Evolutionary conservation across 2,113 vertebrate genomes (phyloP), one percentile per base, ranked within the genome.

Genomic region (Nanorana parkeri): DNA sequence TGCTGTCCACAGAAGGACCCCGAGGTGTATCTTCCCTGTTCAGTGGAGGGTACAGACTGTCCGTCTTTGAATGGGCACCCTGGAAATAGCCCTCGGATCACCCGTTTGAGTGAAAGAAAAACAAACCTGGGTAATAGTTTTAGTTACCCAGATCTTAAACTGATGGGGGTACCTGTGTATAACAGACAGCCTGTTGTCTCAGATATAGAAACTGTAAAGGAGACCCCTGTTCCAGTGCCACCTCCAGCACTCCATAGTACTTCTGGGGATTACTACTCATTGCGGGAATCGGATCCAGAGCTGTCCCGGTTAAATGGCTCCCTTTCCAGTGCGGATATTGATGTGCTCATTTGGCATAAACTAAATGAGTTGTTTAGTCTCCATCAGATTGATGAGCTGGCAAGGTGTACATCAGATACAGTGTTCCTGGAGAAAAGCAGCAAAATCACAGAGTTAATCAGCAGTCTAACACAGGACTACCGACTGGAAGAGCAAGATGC

Each of bases 361-460:
- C 95, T 99, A 67, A 95, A 97, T 0, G 98, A 99, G 93, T 94
- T 99, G 1, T 99, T 98, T 87, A 97, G 96, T 1, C 91, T 98
- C 58, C 98, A 99, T 90, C 98, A 99, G 93, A 99, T 99, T 0
- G 97, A 99, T 8, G 96, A 99, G 93, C 91, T 99, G 89, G 98
- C 98, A 89, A 97, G 97, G 88, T 99, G 98, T 91, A 99, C 98
- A 0, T 98, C 98, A 0, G 98, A 99, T 91, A 97, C 96, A 0
- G 97, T 97, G 15, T 99, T 99, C 92, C 93, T 97, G 80, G 96
- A 96, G 89, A 98, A 98, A 91, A 99, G 96, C 91, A 98, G 96
- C 80, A 97, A 98, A 92, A 99, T 99, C 91, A 98, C 96, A 0
- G 98, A 99, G 89, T 95, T 99, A 74, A 99, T 99, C 92, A 97